phyloP scores from a whole-genome alignment of 2,113 vertebrate species.

The Felis chaus region DNA sequence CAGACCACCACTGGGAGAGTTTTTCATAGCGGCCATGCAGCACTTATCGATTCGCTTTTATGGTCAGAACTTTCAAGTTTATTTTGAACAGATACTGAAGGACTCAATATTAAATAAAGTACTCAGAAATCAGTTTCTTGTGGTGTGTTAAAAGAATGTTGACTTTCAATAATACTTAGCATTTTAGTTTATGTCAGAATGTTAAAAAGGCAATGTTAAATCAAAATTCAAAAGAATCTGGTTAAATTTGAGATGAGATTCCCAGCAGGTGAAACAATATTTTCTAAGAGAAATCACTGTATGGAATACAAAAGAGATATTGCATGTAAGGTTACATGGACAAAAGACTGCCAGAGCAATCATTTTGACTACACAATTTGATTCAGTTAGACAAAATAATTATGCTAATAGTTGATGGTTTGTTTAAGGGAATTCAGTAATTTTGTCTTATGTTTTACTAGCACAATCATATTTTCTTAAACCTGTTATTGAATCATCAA shows the following conservation, averaged over 20 bases:
- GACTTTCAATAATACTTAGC: slow-evolving; percentile 33
- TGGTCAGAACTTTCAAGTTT: slow-evolving; percentile 41
- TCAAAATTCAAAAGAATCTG: background rate
- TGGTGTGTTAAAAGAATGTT: slow-evolving; percentile 32
- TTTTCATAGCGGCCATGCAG: background rate
- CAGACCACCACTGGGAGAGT: background rate
- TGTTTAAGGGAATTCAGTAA: background rate
- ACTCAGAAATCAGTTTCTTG: background rate
- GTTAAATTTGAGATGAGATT: background rate
- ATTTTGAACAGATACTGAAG: slow-evolving; percentile 40
- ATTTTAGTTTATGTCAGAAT: slow-evolving; percentile 24
- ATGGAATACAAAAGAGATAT: background rate
- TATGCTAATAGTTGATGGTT: background rate
- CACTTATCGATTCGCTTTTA: background rate
- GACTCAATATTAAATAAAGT: slow-evolving; percentile 27
- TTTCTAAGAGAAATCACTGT: background rate
- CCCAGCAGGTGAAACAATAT: background rate
- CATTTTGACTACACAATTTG: background rate
- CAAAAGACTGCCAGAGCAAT: background rate
- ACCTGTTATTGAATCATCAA: background rate
- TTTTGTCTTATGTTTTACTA: background rate
- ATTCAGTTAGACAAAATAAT: background rate
- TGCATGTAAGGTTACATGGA: background rate
- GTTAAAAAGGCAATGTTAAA: slow-evolving; percentile 27
- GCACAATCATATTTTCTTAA: background rate